These are phyloP conservation scores for Tiphia femorata DNA, from an alignment of 2,888 invertebrate species.

Conservation along the genomic window DNA sequence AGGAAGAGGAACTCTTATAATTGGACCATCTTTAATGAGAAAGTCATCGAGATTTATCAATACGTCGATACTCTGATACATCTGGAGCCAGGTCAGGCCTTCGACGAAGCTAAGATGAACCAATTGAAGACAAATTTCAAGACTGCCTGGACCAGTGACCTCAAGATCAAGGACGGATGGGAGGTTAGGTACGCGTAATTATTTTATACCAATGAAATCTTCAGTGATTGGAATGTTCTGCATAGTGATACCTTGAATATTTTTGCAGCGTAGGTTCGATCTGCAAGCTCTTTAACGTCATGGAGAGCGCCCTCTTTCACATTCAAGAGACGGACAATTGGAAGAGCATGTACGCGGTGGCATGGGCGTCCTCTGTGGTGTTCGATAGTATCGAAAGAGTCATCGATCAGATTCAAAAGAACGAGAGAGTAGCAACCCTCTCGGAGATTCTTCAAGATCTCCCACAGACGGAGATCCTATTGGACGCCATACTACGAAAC, in stretches of 20 bases:
- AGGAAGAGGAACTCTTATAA: conserved; percentile 45
- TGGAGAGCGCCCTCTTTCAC: conserved; percentile 55
- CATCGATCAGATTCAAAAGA: conserved; percentile 49
- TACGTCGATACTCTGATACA: conserved; percentile 54
- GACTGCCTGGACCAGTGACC: conserved; percentile 47
- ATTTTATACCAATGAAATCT: background rate
- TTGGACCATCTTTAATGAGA: conserved; percentile 59
- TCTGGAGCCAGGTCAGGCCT: conserved; percentile 36
- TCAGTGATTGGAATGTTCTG: background rate
- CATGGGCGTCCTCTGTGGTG: conserved; percentile 50
- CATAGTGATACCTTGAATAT: conserved; percentile 18
- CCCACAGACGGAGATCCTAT: conserved; percentile 54
- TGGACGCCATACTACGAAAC: conserved; percentile 48
- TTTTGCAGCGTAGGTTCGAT: conserved; percentile 60
- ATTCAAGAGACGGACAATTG: conserved; percentile 45
- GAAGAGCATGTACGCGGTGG: conserved; percentile 50
- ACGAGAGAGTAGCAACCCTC: conserved; percentile 37
- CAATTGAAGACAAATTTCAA: conserved; percentile 41
- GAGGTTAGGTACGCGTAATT: conserved; percentile 52
- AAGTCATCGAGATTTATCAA: conserved; percentile 51
- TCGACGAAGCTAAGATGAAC: conserved; percentile 32
- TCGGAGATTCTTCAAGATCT: conserved; percentile 43
- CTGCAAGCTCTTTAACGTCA: conserved; percentile 55
- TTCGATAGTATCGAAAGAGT: conserved; percentile 51
- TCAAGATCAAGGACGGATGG: conserved; percentile 44